Conservation (phyloP, 2,888 invertebrate species). For the Rotaria sp. region DNA sequence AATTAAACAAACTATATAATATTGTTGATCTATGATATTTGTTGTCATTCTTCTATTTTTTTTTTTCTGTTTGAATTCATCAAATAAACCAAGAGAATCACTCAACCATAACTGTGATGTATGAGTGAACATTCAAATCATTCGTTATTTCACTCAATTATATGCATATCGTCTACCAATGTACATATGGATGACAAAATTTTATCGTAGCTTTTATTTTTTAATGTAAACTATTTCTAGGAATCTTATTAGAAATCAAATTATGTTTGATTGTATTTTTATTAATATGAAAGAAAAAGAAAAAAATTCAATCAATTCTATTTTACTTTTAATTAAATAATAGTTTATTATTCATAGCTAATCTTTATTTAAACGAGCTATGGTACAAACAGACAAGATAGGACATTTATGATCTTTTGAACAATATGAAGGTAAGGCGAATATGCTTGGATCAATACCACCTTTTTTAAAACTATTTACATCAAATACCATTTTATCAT, state of each 20-base stretch:
- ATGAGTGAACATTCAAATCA: background rate
- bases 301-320: background rate
- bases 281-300: background rate
- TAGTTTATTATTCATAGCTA: no score
- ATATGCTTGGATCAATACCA: constrained; percentile 3
- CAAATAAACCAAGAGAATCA: background rate
- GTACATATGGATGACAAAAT: no score
- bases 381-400: background rate
- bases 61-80: background rate
- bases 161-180: no score
- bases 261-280: background rate
- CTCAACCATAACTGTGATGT: background rate
- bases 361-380: background rate
- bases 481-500: constrained; percentile 27
- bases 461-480: background rate
- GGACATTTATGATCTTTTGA: constrained; percentile 26
- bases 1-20: background rate
- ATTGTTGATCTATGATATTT: background rate
- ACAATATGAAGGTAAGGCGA: constrained; percentile 26
- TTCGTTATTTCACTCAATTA: background rate
- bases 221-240: no score
- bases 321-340: no score
- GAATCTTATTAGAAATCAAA: background rate
- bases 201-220: no score
- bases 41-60: no score